phyloP scores from a whole-genome alignment of 2,888 invertebrate species.

The Monopis laevigella region DNA sequence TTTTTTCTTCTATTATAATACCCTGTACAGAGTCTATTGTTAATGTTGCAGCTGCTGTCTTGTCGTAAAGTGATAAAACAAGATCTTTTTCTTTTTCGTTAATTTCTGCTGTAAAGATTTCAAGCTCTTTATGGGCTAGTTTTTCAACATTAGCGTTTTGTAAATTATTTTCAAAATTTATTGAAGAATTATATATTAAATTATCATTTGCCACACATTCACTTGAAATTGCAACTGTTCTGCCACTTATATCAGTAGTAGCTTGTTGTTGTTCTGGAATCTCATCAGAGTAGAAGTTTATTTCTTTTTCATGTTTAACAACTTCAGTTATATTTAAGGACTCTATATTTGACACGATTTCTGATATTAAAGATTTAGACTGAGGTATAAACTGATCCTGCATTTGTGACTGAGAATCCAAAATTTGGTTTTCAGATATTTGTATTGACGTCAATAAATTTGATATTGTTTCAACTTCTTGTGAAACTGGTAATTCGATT shows the following conservation, averaged over 20 bases:
- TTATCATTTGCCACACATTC: slow-evolving; percentile 54
- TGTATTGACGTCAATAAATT: slow-evolving; percentile 36
- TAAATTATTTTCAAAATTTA: slow-evolving; percentile 20
- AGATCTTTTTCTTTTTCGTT: slow-evolving; percentile 66
- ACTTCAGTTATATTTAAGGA: slow-evolving; percentile 40
- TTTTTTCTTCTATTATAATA: slow-evolving; percentile 59
- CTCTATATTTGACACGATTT: slow-evolving; percentile 33
- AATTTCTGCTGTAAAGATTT: slow-evolving; percentile 57
- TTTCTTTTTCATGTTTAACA: slow-evolving; percentile 47
- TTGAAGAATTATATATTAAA: slow-evolving; percentile 30
- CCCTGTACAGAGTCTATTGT: slow-evolving; percentile 48
- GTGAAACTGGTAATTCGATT: slow-evolving; percentile 28
- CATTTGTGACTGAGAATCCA: slow-evolving; percentile 50
- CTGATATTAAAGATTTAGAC: slow-evolving; percentile 33
- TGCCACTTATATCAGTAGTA: slow-evolving; percentile 45
- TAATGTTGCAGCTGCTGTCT: slow-evolving; percentile 26
- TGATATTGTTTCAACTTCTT: slow-evolving; percentile 41
- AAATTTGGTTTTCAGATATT: slow-evolving; percentile 44
- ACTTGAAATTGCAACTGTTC: slow-evolving; percentile 58
- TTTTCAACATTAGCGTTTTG: slow-evolving; percentile 61
- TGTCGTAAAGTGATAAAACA: slow-evolving; percentile 23
- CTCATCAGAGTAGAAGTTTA: slow-evolving; percentile 24
- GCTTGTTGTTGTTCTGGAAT: slow-evolving; percentile 35
- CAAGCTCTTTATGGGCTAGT: slow-evolving; percentile 60
- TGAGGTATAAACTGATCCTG: slow-evolving; percentile 27